Base-by-base conservation (phyloP, 2,888 invertebrate genomes). In the Stegana nigrithorax region DNA sequence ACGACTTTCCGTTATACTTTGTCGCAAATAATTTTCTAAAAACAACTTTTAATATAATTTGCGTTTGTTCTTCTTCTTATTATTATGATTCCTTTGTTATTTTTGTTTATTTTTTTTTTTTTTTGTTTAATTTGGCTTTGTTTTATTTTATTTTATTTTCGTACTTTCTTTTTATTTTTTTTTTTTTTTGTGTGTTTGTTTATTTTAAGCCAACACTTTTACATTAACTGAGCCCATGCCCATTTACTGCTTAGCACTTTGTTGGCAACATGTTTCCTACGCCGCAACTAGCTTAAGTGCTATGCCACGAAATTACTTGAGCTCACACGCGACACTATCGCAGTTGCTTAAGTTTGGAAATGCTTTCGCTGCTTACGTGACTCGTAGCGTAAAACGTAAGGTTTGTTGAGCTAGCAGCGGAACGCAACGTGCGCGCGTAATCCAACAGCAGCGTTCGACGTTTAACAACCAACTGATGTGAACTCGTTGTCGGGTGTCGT, bases 391-490 rank as follows among this genome's bases (percentile, higher is more conserved):
- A 21, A 58, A 29, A 44, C 44, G 45, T 45, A 45, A 58, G 19
- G 25, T 3, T 26, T 51, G n/a, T n/a, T 45, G 21, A 19, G 36
- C 36, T 14, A 29, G 29, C 27, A 36, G 23, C 2, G 23, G 12
- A 36, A 63, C 45, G 36, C 58, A 44, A 61, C 25, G 53, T 21
- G 32, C 23, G 19, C 21, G 53, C 53, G 53, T 36, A 55, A 36
- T 55, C 36, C 53, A 55, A 32, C 36, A 36, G 53, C 21, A 36
- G 10, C n/a, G 27, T 14, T n/a, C 53, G 21, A 55, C 53, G 53
- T 55, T 55, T 23, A 55, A 36, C 32, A 32, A 32, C 10, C 32
- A 32, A 55, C 53, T 55, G 32, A 55, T 10, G 19, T 17, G 10
- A 21, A n/a, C 2, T 12, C 19, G 12, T 21, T 50, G 50, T 4